Base-by-base conservation (phyloP, 2,797 vertebrate species). In the Cyclura pinguis region DNA sequence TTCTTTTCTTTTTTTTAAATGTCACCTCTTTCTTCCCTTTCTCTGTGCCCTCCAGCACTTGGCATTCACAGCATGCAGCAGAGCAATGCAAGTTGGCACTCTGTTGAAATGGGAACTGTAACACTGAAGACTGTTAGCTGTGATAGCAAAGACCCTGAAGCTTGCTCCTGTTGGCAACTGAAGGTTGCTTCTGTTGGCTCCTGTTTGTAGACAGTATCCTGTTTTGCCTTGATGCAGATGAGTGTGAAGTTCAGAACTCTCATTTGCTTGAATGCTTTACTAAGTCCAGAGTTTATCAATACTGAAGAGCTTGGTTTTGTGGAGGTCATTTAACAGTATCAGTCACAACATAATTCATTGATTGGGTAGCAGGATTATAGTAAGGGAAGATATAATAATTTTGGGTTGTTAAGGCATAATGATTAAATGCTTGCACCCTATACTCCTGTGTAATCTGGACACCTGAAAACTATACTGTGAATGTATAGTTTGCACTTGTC, bases 1-100 rank as follows among this genome's bases (percentile, higher is more conserved):
- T 74, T 80, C 88, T 91, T 89, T 92, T 18, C 88, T 93, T 57
- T 14, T 89, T 92, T 20, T 89, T 93, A 55, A 13, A 59, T 32
- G 18, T 73, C 72, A n/a, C 47, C 80, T 6, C 42, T 27, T 14
- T 24, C 84, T 89, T 92, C 4, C 84, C 73, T 86, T 57, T 93
- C 86, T 55, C 72, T 12, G 59, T n/a, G 72, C 29, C 55, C 86
- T 59, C 55, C 12, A 87, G 32, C 67, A 90, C 47, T 32, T 77
- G 74, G 12, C 35, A 69, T 88, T 93, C 2, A 85, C 57, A 42
- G 16, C 67, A 2, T 35, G 0, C 0, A 69, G 10, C 57, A 81
- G 57, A 64, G 84, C 55, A 78, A 91, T 50, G 59, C 20, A 82
- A 57, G 0, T 89, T 0, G 0, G 0, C 10, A 1, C 27, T 81